These are phyloP conservation scores for Peromyscus polionotus DNA, from an alignment of 2,113 vertebrate genomes.

Conservation along the genomic window DNA sequence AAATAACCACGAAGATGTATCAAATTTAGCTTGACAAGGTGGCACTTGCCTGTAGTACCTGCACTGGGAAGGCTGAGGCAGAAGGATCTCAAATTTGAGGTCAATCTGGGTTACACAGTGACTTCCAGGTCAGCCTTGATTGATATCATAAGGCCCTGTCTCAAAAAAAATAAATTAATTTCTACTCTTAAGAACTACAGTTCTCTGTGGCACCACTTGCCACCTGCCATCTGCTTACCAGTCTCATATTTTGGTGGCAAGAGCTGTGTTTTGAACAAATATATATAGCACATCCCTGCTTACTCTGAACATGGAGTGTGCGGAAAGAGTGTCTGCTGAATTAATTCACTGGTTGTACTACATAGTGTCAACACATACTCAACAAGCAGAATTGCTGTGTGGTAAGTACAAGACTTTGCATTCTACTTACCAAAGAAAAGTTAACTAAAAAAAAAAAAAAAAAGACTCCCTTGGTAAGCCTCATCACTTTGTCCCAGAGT, in stretches of 20 bases:
- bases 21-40: background rate
- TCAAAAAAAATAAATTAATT: background rate
- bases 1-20: conserved; percentile 4
- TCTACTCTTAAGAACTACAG: background rate
- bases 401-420: background rate
- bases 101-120: background rate
- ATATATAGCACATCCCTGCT: conserved; percentile 47
- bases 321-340: conserved; percentile 44
- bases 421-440: conserved; percentile 56
- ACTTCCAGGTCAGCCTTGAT: background rate
- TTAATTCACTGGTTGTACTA: conserved; percentile 56
- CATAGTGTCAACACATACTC: background rate
- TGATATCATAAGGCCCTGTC: background rate
- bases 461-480: background rate
- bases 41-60: background rate
- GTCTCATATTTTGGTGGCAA: conserved; percentile 43
- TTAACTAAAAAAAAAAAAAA: background rate
- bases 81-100: background rate
- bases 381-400: background rate
- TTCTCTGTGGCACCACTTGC: conserved; percentile 40
- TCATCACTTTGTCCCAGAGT: background rate
- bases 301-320: background rate
- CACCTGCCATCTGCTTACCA: conserved; percentile 53
- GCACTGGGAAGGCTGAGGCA: background rate
- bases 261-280: conserved; percentile 54